These are phyloP conservation scores for Acridotheres tristis DNA, from an alignment of 2,797 vertebrate genomes.

Conservation along the genomic window DNA sequence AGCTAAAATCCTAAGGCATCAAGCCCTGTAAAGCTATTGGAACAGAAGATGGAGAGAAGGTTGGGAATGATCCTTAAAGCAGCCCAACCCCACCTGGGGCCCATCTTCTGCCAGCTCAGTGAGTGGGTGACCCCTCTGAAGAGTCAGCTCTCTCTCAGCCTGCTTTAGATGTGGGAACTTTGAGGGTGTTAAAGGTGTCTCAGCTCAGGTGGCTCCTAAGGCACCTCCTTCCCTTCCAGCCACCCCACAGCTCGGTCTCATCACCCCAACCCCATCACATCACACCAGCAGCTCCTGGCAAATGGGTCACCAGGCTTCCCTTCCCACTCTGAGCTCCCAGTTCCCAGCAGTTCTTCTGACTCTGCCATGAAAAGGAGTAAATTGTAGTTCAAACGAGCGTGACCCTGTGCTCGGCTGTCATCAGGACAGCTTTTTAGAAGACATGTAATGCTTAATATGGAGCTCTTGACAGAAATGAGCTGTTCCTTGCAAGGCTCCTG, in stretches of 20 bases:
- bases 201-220: background rate
- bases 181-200: background rate
- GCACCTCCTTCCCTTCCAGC: background rate
- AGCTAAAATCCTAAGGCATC: background rate
- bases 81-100: background rate
- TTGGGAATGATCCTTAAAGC: background rate
- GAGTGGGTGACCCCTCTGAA: background rate
- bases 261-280: background rate
- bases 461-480: slow-evolving; percentile 68
- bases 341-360: background rate
- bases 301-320: background rate
- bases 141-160: background rate
- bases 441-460: slow-evolving; percentile 42
- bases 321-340: background rate
- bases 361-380: slow-evolving; percentile 1
- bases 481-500: slow-evolving; percentile 59
- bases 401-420: background rate
- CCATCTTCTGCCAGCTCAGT: background rate
- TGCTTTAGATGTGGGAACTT: background rate
- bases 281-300: background rate
- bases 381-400: background rate
- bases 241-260: background rate
- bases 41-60: background rate
- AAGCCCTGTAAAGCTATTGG: background rate
- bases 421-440: slow-evolving; percentile 41